phyloP scores from a whole-genome alignment of 2,888 invertebrate species.

The Nephrotoma appendiculata region DNA sequence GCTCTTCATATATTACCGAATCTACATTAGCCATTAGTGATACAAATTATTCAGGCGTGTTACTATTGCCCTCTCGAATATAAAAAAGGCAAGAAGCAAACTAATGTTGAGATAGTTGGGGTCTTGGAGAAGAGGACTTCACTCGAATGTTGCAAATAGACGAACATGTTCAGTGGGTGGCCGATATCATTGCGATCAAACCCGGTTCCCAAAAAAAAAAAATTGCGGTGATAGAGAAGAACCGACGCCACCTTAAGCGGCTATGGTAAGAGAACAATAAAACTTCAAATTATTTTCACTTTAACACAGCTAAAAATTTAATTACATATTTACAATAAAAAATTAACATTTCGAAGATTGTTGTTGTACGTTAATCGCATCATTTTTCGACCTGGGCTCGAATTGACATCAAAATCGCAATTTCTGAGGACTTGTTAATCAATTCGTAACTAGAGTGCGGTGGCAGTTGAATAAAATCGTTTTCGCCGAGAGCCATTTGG shows the following conservation, averaged over 20 bases:
- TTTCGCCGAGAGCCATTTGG: neutral
- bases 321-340: neutral
- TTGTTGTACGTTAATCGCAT: too few species aligned
- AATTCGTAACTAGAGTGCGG: neutral
- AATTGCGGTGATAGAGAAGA: slow-evolving; percentile 32
- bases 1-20: too few species aligned
- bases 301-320: neutral
- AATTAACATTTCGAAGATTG: neutral
- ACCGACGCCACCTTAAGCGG: neutral
- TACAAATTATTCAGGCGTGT: too few species aligned
- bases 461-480: neutral
- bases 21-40: too few species aligned
- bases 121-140: slow-evolving; percentile 96
- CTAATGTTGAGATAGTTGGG: slow-evolving; percentile 88
- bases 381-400: neutral
- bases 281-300: neutral
- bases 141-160: slow-evolving; percentile 88
- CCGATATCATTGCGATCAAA: slow-evolving; percentile 85
- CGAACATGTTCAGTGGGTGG: slow-evolving; percentile 84
- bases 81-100: slow-evolving; percentile 98
- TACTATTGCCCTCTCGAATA: slow-evolving; percentile 93
- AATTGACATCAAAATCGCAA: neutral
- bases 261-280: neutral
- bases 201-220: slow-evolving; percentile 87
- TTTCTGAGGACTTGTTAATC: neutral